Conservation (phyloP, 2,888 invertebrate genomes). For the Nasonovia ribisnigri region DNA sequence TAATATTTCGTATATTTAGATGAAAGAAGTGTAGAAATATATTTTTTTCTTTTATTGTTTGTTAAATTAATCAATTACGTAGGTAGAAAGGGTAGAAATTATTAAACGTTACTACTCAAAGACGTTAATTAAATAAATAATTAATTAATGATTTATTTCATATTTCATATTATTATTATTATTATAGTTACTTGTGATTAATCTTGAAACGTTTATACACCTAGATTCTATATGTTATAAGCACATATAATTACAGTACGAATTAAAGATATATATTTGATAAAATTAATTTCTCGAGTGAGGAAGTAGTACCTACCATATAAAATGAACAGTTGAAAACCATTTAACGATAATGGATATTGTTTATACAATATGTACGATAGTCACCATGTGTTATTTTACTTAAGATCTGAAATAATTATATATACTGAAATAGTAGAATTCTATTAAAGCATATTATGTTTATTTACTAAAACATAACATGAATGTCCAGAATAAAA, state of each 20-base stretch:
- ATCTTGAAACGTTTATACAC: neutral
- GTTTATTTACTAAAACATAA: neutral
- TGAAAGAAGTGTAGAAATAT: neutral
- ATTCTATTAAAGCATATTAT: neutral
- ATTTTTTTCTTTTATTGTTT: neutral
- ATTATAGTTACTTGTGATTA: neutral
- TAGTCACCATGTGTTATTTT: neutral
- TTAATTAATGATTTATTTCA: neutral
- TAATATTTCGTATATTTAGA: neutral
- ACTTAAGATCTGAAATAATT: neutral
- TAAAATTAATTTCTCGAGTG: neutral
- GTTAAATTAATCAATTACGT: neutral
- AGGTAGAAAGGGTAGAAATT: neutral
- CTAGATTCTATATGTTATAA: neutral
- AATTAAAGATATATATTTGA: neutral
- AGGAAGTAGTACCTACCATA: neutral
- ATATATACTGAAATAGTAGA: neutral
- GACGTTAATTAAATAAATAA: neutral
- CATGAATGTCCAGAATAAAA: neutral
- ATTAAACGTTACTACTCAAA: neutral
- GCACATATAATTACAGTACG: neutral
- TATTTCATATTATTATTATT: neutral
- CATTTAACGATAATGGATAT: neutral
- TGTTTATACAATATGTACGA: neutral
- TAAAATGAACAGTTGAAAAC: neutral